Conservation (phyloP, 2,797 vertebrate species). For the Pangasius larnaudii region DNA sequence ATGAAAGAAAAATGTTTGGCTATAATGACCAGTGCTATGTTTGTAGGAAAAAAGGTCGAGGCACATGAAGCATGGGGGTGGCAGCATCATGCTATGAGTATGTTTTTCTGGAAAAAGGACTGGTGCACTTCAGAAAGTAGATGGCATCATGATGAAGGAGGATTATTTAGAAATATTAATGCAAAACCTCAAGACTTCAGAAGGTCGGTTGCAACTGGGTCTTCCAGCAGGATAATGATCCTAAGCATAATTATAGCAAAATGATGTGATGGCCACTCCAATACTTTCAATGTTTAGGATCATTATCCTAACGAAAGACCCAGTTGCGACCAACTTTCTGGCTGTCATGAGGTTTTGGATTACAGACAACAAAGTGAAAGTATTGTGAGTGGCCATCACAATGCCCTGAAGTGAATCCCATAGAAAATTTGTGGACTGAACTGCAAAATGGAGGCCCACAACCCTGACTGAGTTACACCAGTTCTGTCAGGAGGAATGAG, state of each 20-base stretch:
- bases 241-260: neutral
- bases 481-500: neutral
- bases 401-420: neutral
- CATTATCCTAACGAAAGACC: neutral
- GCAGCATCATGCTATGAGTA: neutral
- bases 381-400: neutral
- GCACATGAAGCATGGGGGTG: neutral
- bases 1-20: neutral
- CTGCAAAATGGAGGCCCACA: neutral
- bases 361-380: neutral
- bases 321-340: neutral
- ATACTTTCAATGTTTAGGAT: neutral
- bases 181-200: neutral
- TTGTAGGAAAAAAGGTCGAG: neutral
- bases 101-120: neutral
- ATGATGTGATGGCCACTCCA: neutral
- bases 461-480: neutral
- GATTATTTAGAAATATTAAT: neutral
- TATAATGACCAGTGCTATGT: neutral
- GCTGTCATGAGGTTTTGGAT: neutral
- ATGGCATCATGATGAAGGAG: neutral
- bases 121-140: neutral
- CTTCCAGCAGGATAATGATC: neutral
- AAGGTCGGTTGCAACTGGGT: neutral
- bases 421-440: neutral